Evolutionary conservation across 2,797 vertebrate species (phyloP), one percentile per base, ranked within the genome.

Genomic region (Tangara arthus): DNA sequence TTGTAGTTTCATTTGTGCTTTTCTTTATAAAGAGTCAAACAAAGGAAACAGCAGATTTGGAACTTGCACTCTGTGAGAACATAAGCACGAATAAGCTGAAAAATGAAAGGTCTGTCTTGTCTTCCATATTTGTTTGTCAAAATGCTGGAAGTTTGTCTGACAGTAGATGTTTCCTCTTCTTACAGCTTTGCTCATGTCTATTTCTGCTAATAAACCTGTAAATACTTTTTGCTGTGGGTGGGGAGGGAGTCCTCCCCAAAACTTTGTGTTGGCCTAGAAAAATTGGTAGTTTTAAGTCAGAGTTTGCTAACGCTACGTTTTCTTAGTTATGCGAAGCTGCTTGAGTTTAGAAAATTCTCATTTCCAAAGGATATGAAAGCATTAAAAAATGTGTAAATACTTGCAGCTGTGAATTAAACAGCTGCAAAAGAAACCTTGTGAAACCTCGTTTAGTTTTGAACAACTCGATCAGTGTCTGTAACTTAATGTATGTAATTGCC

Each of bases 301-400:
- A 50, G 37, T 79, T 87, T 21, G 49, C 56, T 89, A 69, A 81
- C 0, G 1, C 69, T 89, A 2, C 0, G 0, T 61, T 27, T 59
- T 76, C 44, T 92, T 70, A 81, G 41, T 76, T 91, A 13, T 53
- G 55, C 8, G 11, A 64, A 91, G 69, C 52, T 92, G 63, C 42
- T 86, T 65, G 14, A 82, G 56, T 92, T 44, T 93, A 60, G 52
- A 86, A 65, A 72, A 20, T 11, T n/a, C 24, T 81, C 26, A 44
- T 41, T 96, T 95, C 50, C 59, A 75, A 76, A 71, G 59, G 18
- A 32, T 72, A 30, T 46, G 63, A 87, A 84, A 77, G 79, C 44
- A 56, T 83, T 60, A 4, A 24, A 73, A 81, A 57, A 57, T 21
- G 16, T 18, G 24, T 50, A 18, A 46, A 24, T 65, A 35, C 30